Base-by-base conservation (phyloP, 2,888 invertebrate genomes). In the Digitonthophagus gazella region DNA sequence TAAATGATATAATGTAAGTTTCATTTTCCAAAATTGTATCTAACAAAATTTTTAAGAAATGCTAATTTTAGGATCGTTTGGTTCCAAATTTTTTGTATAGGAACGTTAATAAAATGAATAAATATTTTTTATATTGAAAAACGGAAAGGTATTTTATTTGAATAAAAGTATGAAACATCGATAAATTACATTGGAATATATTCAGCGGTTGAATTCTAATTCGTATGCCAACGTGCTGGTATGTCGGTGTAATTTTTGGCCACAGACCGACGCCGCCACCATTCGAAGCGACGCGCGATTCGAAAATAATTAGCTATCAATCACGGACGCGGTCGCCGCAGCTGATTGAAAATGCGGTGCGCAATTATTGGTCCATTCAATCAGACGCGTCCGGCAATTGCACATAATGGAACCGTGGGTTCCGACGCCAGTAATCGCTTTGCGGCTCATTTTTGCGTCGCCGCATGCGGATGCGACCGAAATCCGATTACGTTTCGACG, bases 281-380 rank as follows among this genome's bases (percentile, higher is more conserved):
- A 58, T 57, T 19, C 44, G 28, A 19, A 63, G 65, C 57, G 65
- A n/a, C 28, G 65, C 65, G 65, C 65, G 68, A 69, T 66, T 66
- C 61, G 66, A 69, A 69, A 69, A 69, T 69, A 69, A 69, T 69
- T 69, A 65, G 68, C 68, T 66, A 69, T 69, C 68, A 69, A 69
- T 69, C 68, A 69, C 58, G 61, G 19, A 20, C 61, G 61, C 18
- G 61, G 61, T 61, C 61, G 20, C 61, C 20, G 18, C 15, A 61
- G 18, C 61, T 61, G 61, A 61, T 61, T 61, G 61, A 61, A 61
- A 61, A 61, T 61, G 61, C 20, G 61, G 61, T 61, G 61, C 28
- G 28, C 61, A 61, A 61, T 61, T 61, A 61, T 20, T 61, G 61
- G 19, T 61, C 61, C 61, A 61, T 61, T 61, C 19, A 61, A 61